Conservation (phyloP, 2,113 vertebrate species). For the Coregonus clupeaformis region DNA sequence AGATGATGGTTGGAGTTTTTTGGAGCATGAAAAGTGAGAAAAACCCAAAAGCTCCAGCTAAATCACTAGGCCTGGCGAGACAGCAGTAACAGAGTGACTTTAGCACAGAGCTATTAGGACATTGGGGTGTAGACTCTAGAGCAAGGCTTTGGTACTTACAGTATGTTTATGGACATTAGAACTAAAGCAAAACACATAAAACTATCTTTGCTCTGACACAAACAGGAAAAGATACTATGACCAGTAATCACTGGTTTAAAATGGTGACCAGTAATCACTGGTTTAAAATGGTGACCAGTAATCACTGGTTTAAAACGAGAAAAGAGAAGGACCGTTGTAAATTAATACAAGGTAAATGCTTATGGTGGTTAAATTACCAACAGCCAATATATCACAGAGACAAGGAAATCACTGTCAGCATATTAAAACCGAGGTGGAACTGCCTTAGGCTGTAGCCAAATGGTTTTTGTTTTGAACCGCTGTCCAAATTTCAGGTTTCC, state of each 20-base stretch:
- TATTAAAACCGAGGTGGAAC: background rate
- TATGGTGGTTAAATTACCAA: conserved; percentile 15
- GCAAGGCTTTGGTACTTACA: too few species aligned
- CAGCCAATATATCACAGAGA: conserved; percentile 3
- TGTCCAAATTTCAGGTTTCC: conserved; percentile 18
- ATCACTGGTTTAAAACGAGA: background rate
- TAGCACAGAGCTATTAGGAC: too few species aligned
- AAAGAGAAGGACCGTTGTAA: background rate
- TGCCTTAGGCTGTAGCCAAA: background rate
- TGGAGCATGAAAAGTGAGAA: too few species aligned
- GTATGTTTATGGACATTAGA: background rate
- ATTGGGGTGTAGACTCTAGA: too few species aligned
- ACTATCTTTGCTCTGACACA: background rate
- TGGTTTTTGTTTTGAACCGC: background rate
- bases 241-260: background rate
- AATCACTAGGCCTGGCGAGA: too few species aligned
- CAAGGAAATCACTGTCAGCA: conserved; percentile 14
- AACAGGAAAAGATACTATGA: background rate
- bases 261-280: too few species aligned
- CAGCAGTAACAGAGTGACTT: too few species aligned
- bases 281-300: too few species aligned
- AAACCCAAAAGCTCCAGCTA: too few species aligned
- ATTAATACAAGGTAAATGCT: background rate
- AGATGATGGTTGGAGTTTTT: too few species aligned
- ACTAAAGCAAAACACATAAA: background rate